phyloP scores from a whole-genome alignment of 2,888 invertebrate genomes.

The Agrochola macilenta region DNA sequence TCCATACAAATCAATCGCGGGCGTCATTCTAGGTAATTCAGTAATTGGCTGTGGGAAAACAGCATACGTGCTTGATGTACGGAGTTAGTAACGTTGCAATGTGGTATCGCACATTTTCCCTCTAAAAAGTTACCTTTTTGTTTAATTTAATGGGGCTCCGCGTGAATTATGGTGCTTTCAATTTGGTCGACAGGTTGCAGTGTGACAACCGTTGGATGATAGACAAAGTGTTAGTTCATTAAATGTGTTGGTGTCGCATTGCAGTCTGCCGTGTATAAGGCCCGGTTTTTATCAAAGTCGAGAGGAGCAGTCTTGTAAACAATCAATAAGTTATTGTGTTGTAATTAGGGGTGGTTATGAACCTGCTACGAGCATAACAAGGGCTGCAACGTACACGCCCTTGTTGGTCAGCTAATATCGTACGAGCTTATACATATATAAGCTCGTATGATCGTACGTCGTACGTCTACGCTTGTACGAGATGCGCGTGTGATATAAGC shows the following conservation, averaged over 20 bases:
- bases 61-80: not conserved
- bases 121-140: too few relatives aligned
- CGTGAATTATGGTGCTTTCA: slow-evolving; percentile 30
- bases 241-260: slow-evolving; percentile 32
- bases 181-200: slow-evolving; percentile 22
- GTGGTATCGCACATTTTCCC: not conserved
- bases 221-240: slow-evolving; percentile 1
- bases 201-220: not conserved
- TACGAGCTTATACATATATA: too few relatives aligned
- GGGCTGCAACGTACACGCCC: not conserved
- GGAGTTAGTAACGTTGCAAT: slow-evolving; percentile 2
- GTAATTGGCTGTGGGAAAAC: slow-evolving; percentile 17
- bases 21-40: slow-evolving; percentile 2
- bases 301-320: not conserved
- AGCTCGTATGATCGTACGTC: too few relatives aligned
- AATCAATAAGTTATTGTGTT: slow-evolving; percentile 1
- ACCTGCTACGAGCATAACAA: not conserved
- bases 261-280: slow-evolving; percentile 17
- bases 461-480: too few relatives aligned
- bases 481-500: too few relatives aligned
- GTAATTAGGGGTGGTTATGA: not conserved
- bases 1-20: slow-evolving; percentile 17
- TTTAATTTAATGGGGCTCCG: not conserved
- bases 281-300: slow-evolving; percentile 13
- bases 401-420: too few relatives aligned